Evolutionary conservation across 2,797 vertebrate species (phyloP), one percentile per base, ranked within the genome.

Genomic region (Pteropus rufus): DNA sequence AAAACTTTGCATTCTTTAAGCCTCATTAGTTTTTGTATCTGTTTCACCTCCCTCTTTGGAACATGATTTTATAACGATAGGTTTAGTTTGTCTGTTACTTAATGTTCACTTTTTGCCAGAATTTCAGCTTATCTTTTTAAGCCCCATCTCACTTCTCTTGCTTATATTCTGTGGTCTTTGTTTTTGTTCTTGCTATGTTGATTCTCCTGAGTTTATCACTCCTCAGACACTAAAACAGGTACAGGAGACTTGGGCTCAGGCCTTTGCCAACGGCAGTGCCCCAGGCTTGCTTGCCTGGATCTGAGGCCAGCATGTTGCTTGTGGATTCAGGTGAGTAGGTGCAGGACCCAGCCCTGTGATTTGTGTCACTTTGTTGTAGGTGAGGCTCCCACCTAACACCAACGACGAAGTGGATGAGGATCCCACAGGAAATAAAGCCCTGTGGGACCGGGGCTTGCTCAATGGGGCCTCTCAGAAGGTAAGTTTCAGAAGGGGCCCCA

Each of bases 391-490:
- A 11, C 99, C 99, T 70, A 99, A 99, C 98, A 99, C 99, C 72
- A 99, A 99, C 0, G 99, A 99, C 9, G 99, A 99, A 81, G 99
- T 99, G 39, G 99, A 99, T 80, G 99, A 99, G 96, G 99, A 99
- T 97, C 99, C 99, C 39, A 99, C 99, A 0, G 99, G 99, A 93
- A 99, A 99, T 98, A 99, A 99, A 98, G 99, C 99, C 1, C 97
- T 99, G n/a, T 99, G 99, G 99, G 99, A 99, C 98, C 98, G 99
- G 58, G 99, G 99, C 0, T 99, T 99, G 44, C 99, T 99, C 23
- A 99, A 99, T 5, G 99, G 99, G 87, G 99, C 99, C 0, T 99
- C 99, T 0, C 99, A 99, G 97, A 99, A 99, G 99, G 99, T 99
- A 99, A 97, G 4, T 1, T 56, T 96, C 0, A 0, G 44, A 82